Evolutionary conservation across 2,888 invertebrate species (phyloP), one percentile per base, ranked within the genome.

Genomic region (Chironomus riparius): DNA sequence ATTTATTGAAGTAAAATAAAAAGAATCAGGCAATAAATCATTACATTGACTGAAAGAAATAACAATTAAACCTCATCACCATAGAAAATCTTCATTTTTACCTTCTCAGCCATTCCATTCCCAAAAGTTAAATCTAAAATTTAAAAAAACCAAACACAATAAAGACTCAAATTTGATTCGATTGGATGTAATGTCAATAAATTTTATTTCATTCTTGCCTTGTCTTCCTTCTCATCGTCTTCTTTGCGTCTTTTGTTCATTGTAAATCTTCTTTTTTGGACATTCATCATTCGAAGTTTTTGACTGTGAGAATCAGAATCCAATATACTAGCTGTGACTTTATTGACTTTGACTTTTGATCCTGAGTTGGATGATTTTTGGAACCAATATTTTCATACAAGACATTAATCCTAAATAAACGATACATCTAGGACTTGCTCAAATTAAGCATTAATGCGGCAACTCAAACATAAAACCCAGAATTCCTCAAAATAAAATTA

Each of bases 1-100:
- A 28, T 28, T 28, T 28, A 28, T 28, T 38, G 38, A 38, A 50
- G 50, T 4, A 56, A 15, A 56, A 56, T n/a, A 50, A 15, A 50
- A 6, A 56, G 56, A 56, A 56, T 56, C 18, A 3, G 24, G 50
- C 50, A 47, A 70, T 70, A 70, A 70, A 70, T 70, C 70, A 72
- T 18, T 56, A 15, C 18, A 70, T 24, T 24, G 65, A 65, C 13
- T 65, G 4, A 12, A n/a, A 22, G 22, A 65, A 13, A 7, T 65
- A 21, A 65, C 65, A 65, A 65, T 65, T 65, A 65, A 65, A 65
- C 21, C 21, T 65, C 65, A 21, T 65, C 65, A 56, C 56, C 56
- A 56, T 56, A 56, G 56, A 56, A 56, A 18, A 56, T 56, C 38
- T 38, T 38, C 38, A 38, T 56, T 56, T 56, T 50, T 50, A n/a